A percentile compares a stretch with the other conserved stretches of the same genome.
Evolutionary conservation across 2,888 invertebrate species (phyloP).

Genomic region (Pyrgus malvae): DNA sequence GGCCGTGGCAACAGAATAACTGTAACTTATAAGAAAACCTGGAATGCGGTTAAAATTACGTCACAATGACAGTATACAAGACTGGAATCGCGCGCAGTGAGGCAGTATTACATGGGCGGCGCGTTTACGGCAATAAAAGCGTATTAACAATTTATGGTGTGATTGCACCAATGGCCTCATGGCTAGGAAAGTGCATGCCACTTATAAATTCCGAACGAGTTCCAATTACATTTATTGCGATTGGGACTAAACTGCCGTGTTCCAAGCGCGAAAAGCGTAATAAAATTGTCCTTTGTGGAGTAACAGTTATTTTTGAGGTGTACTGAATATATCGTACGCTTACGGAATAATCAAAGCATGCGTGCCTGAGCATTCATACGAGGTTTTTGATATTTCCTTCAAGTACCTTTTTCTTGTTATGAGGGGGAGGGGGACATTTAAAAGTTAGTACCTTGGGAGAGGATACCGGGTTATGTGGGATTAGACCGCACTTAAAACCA

Average conservation of each 20-base stretch:
- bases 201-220: constrained; percentile 19
- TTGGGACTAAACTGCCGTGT: background rate
- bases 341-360: too few relatives aligned
- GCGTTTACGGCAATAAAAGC: constrained; percentile 35
- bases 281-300: background rate
- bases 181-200: constrained; percentile 22
- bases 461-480: too few relatives aligned
- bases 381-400: too few relatives aligned
- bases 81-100: constrained; percentile 12
- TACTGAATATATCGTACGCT: background rate
- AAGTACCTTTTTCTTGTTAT: too few relatives aligned
- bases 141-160: constrained; percentile 39
- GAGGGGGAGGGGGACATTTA: too few relatives aligned
- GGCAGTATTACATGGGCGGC: constrained; percentile 21
- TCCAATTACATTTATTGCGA: constrained; percentile 16
- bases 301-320: background rate
- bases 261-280: background rate
- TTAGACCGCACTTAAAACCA: too few relatives aligned
- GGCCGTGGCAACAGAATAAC: background rate
- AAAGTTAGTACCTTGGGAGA: too few relatives aligned
- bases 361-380: too few relatives aligned
- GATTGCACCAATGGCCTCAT: constrained; percentile 33
- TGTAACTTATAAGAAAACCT: background rate
- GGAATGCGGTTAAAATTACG: constrained; percentile 9
- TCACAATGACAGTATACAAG: constrained; percentile 6